Evolutionary conservation across 2,797 vertebrate genomes (phyloP).

Genomic region (Uromys caudimaculatus): DNA sequence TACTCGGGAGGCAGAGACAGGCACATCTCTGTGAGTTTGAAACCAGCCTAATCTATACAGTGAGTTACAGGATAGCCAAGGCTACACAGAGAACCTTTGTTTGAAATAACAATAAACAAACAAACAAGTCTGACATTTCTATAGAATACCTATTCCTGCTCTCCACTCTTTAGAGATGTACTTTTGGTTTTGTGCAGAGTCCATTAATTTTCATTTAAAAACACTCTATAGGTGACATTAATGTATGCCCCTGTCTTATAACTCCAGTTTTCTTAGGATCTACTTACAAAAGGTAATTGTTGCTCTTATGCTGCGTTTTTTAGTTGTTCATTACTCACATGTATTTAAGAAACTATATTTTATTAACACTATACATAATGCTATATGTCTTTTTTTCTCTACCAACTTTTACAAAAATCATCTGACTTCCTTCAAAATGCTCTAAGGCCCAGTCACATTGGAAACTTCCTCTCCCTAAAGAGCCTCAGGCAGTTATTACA

Average conservation of each 20-base stretch:
- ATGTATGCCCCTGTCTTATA: not conserved
- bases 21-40: not conserved
- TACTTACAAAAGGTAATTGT: slow-evolving; percentile 2
- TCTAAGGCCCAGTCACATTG: not conserved
- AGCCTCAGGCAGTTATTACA: not conserved
- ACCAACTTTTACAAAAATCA: slow-evolving; percentile 11
- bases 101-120: not conserved
- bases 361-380: not conserved
- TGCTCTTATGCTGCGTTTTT: not conserved
- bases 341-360: not conserved
- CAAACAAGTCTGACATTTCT: not conserved
- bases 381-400: not conserved
- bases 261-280: not conserved
- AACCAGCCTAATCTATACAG: not conserved
- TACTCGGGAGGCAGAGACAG: not conserved
- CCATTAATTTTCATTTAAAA: not conserved
- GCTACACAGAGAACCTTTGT: not conserved
- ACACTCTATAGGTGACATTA: not conserved
- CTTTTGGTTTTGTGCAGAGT: not conserved
- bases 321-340: not conserved
- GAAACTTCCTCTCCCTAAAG: not conserved
- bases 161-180: not conserved
- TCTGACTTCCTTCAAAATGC: not conserved
- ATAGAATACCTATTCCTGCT: not conserved
- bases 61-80: not conserved